phyloP scores from a whole-genome alignment of 2,797 vertebrate genomes.

The Gastrophryne carolinensis region DNA sequence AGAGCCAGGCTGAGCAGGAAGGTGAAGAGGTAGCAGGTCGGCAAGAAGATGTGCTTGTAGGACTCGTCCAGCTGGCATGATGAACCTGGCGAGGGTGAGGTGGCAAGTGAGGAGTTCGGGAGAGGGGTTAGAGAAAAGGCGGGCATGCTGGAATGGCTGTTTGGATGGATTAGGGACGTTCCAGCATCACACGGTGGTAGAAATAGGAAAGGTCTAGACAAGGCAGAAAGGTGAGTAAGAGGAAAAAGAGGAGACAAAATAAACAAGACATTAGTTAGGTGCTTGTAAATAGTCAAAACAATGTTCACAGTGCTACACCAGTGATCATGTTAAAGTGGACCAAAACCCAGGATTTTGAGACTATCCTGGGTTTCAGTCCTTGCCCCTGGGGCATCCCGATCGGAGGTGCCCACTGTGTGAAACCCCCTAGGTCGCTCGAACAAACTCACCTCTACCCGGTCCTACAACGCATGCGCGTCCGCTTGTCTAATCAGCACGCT shows the following conservation, averaged over 20 bases:
- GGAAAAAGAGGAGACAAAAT: not conserved
- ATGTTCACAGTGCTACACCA: too few species aligned
- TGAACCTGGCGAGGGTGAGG: not conserved
- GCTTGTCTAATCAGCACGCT: too few species aligned
- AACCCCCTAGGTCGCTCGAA: too few species aligned
- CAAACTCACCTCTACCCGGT: too few species aligned
- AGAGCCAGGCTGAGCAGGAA: constrained; percentile 77
- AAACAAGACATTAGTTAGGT: not conserved
- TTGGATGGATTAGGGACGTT: not conserved
- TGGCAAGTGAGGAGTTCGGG: constrained; percentile 32
- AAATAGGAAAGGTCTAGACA: not conserved
- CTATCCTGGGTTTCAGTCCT: too few species aligned
- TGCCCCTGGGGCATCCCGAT: too few species aligned
- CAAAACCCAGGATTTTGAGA: too few species aligned
- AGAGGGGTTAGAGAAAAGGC: constrained; percentile 1
- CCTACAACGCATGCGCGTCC: too few species aligned
- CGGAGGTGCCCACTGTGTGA: too few species aligned
- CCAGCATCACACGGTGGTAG: constrained; percentile 7
- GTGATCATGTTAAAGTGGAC: too few species aligned
- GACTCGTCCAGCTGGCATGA: constrained; percentile 78
- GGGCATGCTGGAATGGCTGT: constrained; percentile 29
- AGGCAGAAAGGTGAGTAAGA: not conserved
- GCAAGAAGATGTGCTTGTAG: constrained; percentile 82
- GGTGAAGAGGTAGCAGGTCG: constrained; percentile 79
- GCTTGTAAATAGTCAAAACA: not conserved